These are phyloP conservation scores for Schizopygopsis malacanthus DNA, from an alignment of 2,797 vertebrate genomes.

Conservation along the genomic window DNA sequence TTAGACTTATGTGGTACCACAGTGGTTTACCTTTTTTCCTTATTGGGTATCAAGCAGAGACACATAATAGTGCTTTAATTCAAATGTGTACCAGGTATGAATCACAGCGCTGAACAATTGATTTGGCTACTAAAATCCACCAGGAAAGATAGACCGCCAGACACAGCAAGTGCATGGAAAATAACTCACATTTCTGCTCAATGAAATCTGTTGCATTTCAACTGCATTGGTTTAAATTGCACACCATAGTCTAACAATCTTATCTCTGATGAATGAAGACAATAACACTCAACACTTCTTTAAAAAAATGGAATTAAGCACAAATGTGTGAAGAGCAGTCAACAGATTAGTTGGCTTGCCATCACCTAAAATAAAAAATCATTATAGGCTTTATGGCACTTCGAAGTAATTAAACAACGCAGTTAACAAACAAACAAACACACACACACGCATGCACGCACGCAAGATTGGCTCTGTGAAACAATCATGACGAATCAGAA, in stretches of 20 bases:
- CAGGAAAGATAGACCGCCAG: conserved; percentile 13
- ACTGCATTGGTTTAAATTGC: not conserved
- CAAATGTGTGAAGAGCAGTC: not conserved
- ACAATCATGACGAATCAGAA: too few species aligned
- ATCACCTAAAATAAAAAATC: conserved; percentile 12
- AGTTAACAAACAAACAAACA: not conserved
- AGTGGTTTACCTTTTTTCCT: conserved; percentile 41
- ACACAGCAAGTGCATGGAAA: conserved; percentile 16
- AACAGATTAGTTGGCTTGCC: not conserved
- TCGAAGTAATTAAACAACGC: not conserved
- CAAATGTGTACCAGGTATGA: conserved; percentile 48
- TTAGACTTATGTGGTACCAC: conserved; percentile 49
- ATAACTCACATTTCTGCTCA: conserved; percentile 10
- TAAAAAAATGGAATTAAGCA: not conserved
- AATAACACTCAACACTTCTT: not conserved
- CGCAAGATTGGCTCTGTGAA: too few species aligned
- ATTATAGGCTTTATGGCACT: conserved; percentile 6
- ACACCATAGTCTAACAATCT: not conserved
- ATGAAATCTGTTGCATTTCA: conserved; percentile 13
- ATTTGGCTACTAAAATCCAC: conserved; percentile 46
- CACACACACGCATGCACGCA: too few species aligned
- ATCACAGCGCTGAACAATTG: conserved; percentile 52
- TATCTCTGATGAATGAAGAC: not conserved
- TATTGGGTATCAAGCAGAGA: conserved; percentile 43
- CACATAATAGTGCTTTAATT: conserved; percentile 40